Base-by-base conservation (phyloP, 2,797 vertebrate genomes). In the Alfaro cultratus region DNA sequence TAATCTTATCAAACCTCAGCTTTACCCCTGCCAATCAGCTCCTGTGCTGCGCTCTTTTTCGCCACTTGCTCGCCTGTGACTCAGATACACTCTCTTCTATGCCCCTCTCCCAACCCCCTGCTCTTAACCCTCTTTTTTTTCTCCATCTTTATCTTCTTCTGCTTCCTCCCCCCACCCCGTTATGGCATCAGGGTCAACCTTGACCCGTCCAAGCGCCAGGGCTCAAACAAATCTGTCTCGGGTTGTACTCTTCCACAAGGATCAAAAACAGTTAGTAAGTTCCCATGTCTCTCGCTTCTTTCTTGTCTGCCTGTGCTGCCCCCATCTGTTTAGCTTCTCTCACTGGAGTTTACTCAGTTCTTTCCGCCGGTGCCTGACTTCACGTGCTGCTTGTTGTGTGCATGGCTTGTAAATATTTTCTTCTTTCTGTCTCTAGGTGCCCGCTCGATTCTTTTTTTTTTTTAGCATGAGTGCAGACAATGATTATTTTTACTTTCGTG, bases 191-290 rank as follows among this genome's bases (percentile, higher is more conserved):
- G 98, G 98, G 98, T 98, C 96, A 98, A 97, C 96, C 97, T 98
- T 95, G 98, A 99, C 97, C 97, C 98, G 45, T 98, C 97, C 96
- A 99, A 98, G 96, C 97, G 97, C 92, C 98, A 98, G 96, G 97
- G 97, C 95, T 98, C 97, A 96, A 98, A 98, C 95, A 96, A 98
- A 95, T 98, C 97, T 88, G 97, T 99, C 87, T 98, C 97, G 92
- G 97, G 97, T 94, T 96, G 97, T 92, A 96, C 97, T 95, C 95
- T 98, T 93, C 97, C 97, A 91, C 97, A 98, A 96, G 97, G 97
- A 97, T 96, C 97, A 96, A 99, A 98, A 96, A 98, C 96, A 95
- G 96, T 98, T 98, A 97, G 97, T 99, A 97, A 99, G 98, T 98
- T 94, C 88, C 93, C 92, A 87, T 93, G 92, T 91, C 88, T 94